Conservation (phyloP, 1,140 invertebrate species). For the Macrobrachium nipponense region DNA sequence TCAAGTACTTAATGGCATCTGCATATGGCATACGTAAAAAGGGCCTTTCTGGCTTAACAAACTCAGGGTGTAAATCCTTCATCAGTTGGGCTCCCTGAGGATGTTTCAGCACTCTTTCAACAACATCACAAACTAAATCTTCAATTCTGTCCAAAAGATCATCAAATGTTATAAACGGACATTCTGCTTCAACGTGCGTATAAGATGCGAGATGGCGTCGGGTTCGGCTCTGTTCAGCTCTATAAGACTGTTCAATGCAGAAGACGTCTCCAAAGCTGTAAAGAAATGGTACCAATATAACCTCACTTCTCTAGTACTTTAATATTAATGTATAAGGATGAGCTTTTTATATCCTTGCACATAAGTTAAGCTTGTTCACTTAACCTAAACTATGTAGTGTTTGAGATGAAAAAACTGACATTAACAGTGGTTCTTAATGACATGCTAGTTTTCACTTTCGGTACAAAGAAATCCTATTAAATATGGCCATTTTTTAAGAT, state of each 20-base stretch:
- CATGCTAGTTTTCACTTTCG: too few relatives aligned
- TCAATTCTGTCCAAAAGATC: slow-evolving; percentile 91
- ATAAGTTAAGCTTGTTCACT: too few relatives aligned
- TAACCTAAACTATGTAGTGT: too few relatives aligned
- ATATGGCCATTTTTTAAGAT: too few relatives aligned
- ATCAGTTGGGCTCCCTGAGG: slow-evolving; percentile 82
- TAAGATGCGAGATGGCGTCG: slow-evolving; percentile 96
- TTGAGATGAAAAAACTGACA: too few relatives aligned
- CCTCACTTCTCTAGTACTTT: background rate
- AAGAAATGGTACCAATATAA: background rate
- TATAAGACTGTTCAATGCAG: slow-evolving; percentile 96
- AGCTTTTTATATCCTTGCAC: too few relatives aligned
- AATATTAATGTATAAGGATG: background rate
- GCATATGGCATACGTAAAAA: slow-evolving; percentile 95
- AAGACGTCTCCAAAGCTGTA: slow-evolving; percentile 90
- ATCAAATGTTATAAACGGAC: slow-evolving; percentile 94
- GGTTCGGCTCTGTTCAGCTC: slow-evolving; percentile 97
- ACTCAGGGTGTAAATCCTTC: slow-evolving; percentile 91
- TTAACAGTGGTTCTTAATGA: too few relatives aligned
- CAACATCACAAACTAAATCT: slow-evolving; percentile 95
- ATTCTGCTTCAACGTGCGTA: slow-evolving; percentile 97
- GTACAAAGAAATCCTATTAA: too few relatives aligned
- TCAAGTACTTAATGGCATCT: slow-evolving; percentile 91
- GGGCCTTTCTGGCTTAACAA: slow-evolving; percentile 87
- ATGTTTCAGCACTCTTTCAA: slow-evolving; percentile 89